Conservation (phyloP, 2,797 vertebrate species). For the Telmatherina bonti region DNA sequence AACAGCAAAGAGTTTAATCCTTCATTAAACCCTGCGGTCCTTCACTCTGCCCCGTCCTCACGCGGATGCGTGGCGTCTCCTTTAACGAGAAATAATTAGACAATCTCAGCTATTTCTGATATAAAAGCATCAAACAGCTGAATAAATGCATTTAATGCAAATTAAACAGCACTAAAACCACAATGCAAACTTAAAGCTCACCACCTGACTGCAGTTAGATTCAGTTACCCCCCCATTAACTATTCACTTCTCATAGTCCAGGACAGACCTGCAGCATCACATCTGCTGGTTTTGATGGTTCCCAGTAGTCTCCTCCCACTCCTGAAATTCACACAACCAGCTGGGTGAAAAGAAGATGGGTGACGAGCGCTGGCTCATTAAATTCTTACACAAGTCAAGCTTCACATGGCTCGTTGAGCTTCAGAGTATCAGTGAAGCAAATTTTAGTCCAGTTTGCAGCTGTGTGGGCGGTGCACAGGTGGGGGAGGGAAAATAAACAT, state of each 20-base stretch:
- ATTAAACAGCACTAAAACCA: too few species aligned
- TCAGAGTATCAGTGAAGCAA: neutral
- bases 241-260: constrained; percentile 5
- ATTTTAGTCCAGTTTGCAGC: neutral
- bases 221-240: constrained; percentile 37
- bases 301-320: neutral
- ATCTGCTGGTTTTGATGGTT: neutral
- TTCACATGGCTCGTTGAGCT: neutral
- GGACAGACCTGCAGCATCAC: constrained; percentile 13
- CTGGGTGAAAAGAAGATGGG: neutral
- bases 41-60: constrained; percentile 9
- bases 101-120: neutral
- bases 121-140: neutral
- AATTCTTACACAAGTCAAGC: neutral
- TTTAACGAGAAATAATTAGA: constrained; percentile 7
- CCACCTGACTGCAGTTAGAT: constrained; percentile 41
- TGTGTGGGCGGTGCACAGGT: too few species aligned
- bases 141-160: neutral
- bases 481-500: neutral
- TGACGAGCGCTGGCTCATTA: neutral
- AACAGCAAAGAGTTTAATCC: constrained; percentile 20
- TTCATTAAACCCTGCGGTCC: constrained; percentile 1
- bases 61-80: neutral
- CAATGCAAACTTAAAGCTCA: constrained; percentile 12
- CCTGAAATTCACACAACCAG: neutral